Percentiles rank a stretch among this genome's conserved stretches.
phyloP scores from a whole-genome alignment of 2,113 vertebrate genomes.

The Malurus elegans region DNA sequence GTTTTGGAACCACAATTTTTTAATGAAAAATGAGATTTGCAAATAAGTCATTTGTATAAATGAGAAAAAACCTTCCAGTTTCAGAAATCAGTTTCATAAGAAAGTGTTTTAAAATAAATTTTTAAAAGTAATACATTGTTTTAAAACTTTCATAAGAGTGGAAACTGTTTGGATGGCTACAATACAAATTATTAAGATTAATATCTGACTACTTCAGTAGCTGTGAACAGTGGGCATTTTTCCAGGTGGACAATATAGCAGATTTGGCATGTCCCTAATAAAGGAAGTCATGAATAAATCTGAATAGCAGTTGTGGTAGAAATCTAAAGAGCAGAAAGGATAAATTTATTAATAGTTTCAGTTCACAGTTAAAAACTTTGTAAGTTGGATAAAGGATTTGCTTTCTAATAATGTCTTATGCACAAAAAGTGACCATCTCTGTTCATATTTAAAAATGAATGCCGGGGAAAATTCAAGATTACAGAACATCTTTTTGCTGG shows the following conservation, averaged over 20 bases:
- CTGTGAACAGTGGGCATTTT: slow-evolving; percentile 6
- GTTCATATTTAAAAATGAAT: neutral
- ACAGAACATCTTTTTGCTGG: neutral
- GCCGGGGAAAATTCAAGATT: neutral
- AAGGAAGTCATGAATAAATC: slow-evolving; percentile 52
- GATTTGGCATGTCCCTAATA: slow-evolving; percentile 27
- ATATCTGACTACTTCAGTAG: slow-evolving; percentile 8
- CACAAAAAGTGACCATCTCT: neutral
- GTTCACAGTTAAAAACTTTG: neutral
- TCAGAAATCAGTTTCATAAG: neutral
- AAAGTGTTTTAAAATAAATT: neutral
- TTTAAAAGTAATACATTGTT: neutral
- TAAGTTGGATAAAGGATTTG: neutral
- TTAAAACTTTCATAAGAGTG: neutral
- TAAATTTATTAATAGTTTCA: slow-evolving; percentile 53
- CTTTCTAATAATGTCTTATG: neutral
- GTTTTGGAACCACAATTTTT: neutral
- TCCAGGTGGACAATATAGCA: slow-evolving; percentile 40
- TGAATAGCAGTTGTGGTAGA: slow-evolving; percentile 30
- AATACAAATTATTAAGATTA: neutral
- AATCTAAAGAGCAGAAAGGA: slow-evolving; percentile 43
- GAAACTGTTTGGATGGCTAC: neutral
- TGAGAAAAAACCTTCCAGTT: neutral
- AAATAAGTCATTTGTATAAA: neutral
- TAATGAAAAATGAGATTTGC: neutral